Percentiles rank a stretch among this genome's conserved stretches.
phyloP scores from a whole-genome alignment of 2,113 vertebrate genomes.

The Tilapia sparmanii region DNA sequence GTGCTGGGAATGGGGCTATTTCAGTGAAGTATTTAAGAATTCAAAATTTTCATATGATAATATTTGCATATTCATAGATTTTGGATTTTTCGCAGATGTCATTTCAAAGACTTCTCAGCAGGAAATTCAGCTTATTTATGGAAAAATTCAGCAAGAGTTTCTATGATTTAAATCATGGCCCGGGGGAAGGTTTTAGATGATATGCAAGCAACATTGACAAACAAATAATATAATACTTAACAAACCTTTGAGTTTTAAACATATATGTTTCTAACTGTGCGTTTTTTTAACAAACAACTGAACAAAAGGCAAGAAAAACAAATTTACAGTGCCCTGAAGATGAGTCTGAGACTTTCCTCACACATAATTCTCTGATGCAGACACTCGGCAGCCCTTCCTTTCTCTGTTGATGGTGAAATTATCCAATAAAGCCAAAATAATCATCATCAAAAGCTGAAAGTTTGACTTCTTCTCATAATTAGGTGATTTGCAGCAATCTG shows the following conservation, averaged over 20 bases:
- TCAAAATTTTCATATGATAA: background rate
- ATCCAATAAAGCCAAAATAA: constrained; percentile 26
- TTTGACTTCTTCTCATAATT: constrained; percentile 39
- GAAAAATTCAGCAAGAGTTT: background rate
- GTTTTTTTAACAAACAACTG: background rate
- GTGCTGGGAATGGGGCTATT: background rate
- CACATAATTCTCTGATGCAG: background rate
- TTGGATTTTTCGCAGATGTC: background rate
- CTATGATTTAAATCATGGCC: background rate
- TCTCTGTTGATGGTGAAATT: background rate
- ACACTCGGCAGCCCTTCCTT: background rate
- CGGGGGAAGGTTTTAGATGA: background rate
- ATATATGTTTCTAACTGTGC: background rate
- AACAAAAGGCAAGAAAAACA: background rate
- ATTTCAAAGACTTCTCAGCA: background rate
- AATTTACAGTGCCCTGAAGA: background rate
- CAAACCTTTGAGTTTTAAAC: background rate
- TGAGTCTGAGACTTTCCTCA: background rate
- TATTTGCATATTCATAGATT: background rate
- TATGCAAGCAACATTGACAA: background rate
- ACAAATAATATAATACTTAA: background rate
- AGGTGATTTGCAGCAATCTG: constrained; percentile 55
- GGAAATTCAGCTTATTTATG: background rate
- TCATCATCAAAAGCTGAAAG: constrained; percentile 30
- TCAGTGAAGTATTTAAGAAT: background rate